Base-by-base conservation (phyloP, 92 coral and sea anemone species). In the Palythoa grandiflora region DNA sequence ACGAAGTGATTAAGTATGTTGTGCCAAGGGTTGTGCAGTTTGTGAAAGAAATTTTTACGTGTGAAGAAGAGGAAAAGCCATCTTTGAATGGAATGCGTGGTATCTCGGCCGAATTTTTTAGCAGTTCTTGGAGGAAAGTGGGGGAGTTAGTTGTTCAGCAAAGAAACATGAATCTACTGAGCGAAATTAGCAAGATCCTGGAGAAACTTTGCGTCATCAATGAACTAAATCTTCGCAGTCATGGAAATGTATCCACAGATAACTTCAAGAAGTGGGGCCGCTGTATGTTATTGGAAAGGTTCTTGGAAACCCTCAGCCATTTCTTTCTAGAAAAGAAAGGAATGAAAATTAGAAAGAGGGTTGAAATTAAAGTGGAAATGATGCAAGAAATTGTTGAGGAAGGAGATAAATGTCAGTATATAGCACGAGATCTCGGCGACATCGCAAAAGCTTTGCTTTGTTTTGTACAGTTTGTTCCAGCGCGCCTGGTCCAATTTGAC, bases 31-130 rank as follows among this genome's bases (percentile, higher is more conserved):
- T 78, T 12, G 70, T 78, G 19, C 83, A 78, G 17, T 54, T 54
- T 36, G 83, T 78, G 70, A 78, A 78, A 71, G 48, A 78, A 57
- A 57, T 57, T 57, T 78, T 78, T 61, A 78, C 36, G 47, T 39
- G 39, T 38, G 13, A 1, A 21, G 51, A 78, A 57, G 70, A 15
- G 36, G 50, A 1, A 78, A 78, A 11, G 60, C 83, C 71, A 37
- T 55, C 70, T 37, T 52, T 78, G n/a, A 78, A 78, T 78, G 83
- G 83, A 2, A 78, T 78, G 83, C 71, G 61, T 4, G 83, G 83
- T 59, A 21, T 78, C 21, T 52, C 17, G 13, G 5, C 83, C 11
- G 51, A 78, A 5, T 61, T 35, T 6, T 36, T 78, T 4, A 20
- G 38, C 21, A 54, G 2, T 1, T 78, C 70, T n/a, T 35, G 16